These are phyloP conservation scores for Poeciliopsis paucimaculata DNA, from an alignment of 2,797 vertebrate genomes.

Conservation along the genomic window DNA sequence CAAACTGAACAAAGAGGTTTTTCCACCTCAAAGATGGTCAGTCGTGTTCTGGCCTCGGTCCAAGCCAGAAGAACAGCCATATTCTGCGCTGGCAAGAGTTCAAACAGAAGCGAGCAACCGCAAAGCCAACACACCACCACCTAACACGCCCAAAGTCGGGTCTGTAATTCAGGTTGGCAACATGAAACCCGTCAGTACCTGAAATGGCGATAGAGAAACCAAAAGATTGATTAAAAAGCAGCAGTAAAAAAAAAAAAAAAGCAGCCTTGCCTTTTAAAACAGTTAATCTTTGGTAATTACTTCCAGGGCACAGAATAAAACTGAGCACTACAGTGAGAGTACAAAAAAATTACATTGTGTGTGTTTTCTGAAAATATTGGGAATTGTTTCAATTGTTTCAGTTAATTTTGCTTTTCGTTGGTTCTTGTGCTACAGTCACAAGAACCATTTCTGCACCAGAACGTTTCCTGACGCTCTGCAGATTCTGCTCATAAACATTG, in stretches of 20 bases:
- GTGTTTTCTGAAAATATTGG: neutral
- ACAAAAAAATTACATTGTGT: neutral
- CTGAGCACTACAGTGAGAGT: neutral
- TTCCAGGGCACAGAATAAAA: neutral
- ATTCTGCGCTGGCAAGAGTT: slow-evolving; percentile 20
- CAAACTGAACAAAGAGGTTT: neutral
- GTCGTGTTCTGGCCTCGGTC: slow-evolving; percentile 1
- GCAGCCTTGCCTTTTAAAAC: no score
- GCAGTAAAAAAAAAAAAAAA: neutral
- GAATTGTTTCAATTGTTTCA: neutral
- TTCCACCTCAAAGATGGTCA: neutral
- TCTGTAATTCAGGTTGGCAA: slow-evolving; percentile 1
- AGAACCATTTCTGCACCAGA: neutral
- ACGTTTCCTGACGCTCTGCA: neutral
- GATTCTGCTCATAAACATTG: neutral
- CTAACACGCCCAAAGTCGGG: neutral
- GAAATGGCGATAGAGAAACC: neutral
- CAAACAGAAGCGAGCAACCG: slow-evolving; percentile 8
- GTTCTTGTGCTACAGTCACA: neutral
- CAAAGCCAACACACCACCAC: slow-evolving; percentile 7
- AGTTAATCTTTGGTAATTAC: neutral
- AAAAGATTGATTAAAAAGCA: neutral
- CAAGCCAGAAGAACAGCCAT: slow-evolving; percentile 13
- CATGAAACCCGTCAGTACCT: neutral
- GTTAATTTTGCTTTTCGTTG: neutral